phyloP scores from a whole-genome alignment of 2,113 vertebrate genomes.

The Pachycephala philippinensis region DNA sequence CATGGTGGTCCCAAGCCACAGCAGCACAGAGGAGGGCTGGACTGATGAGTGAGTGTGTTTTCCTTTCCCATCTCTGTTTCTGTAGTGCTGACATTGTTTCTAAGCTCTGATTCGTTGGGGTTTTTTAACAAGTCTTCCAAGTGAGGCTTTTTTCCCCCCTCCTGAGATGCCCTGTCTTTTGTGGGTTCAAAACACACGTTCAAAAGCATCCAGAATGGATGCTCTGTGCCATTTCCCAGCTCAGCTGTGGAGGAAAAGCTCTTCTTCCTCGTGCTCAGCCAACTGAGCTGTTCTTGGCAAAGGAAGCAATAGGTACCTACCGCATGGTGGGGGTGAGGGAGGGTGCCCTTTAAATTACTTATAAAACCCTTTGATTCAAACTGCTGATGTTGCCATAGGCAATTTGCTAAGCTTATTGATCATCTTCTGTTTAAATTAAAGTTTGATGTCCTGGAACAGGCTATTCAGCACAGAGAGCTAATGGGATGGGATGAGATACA shows the following conservation, averaged over 20 bases:
- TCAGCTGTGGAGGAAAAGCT: neutral
- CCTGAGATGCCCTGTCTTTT: slow-evolving; percentile 7
- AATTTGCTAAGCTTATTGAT: slow-evolving; percentile 82
- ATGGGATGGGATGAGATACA: slow-evolving; percentile 69
- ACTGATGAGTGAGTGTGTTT: neutral
- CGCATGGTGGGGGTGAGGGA: slow-evolving; percentile 56
- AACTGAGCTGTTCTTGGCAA: neutral
- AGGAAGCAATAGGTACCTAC: slow-evolving; percentile 19
- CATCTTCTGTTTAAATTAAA: slow-evolving; percentile 82
- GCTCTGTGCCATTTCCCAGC: neutral
- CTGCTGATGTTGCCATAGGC: slow-evolving; percentile 74
- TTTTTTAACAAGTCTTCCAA: neutral
- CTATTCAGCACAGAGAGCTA: slow-evolving; percentile 63
- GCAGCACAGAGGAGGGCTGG: neutral
- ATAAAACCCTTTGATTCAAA: slow-evolving; percentile 76
- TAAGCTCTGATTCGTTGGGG: neutral
- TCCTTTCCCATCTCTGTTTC: neutral
- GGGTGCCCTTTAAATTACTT: slow-evolving; percentile 75
- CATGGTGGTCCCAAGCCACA: neutral
- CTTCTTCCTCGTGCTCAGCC: neutral
- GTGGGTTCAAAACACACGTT: neutral
- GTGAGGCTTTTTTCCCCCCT: neutral
- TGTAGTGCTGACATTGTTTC: neutral
- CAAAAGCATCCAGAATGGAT: neutral
- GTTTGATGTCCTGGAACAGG: slow-evolving; percentile 80